These are phyloP conservation scores for Clytia hemisphaerica DNA, from an alignment of 30 jellyfish, hydroid and myxozoan species.

Conservation along the genomic window DNA sequence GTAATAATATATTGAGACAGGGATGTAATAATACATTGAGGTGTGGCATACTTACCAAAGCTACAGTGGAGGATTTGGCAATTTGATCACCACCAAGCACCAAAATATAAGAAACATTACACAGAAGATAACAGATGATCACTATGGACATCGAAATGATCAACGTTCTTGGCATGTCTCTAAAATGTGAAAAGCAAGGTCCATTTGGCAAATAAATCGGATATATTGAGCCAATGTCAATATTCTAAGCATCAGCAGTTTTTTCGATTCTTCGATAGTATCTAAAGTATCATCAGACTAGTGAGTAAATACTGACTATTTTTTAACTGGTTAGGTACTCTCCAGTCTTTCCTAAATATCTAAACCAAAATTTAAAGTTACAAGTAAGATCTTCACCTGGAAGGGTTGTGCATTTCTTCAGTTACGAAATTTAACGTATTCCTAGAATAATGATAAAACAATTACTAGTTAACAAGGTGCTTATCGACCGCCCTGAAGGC, in stretches of 20 bases:
- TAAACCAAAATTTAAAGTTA: not conserved
- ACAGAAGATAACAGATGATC: constrained; percentile 76
- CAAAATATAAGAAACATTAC: constrained; percentile 75
- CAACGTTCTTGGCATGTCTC: constrained; percentile 82
- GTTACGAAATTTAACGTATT: constrained; percentile 83
- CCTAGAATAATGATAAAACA: constrained; percentile 30
- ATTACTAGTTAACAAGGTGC: not conserved
- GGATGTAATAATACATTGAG: no score
- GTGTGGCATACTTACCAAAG: constrained; percentile 53
- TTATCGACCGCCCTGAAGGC: no score
- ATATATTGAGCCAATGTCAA: not conserved
- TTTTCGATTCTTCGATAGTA: not conserved
- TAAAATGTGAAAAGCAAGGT: not conserved
- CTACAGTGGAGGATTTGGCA: constrained; percentile 71
- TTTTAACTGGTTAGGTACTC: not conserved
- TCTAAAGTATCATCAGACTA: no score
- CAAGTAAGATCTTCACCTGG: constrained; percentile 40
- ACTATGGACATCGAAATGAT: constrained; percentile 71
- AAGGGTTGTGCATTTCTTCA: constrained; percentile 92
- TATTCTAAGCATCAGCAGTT: not conserved
- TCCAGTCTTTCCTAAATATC: not conserved
- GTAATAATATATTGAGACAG: no score
- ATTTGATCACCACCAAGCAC: constrained; percentile 70
- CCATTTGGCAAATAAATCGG: not conserved
- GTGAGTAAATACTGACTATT: not conserved